Base-by-base conservation (phyloP, 1,140 invertebrate genomes). In the Araneus ventricosus region DNA sequence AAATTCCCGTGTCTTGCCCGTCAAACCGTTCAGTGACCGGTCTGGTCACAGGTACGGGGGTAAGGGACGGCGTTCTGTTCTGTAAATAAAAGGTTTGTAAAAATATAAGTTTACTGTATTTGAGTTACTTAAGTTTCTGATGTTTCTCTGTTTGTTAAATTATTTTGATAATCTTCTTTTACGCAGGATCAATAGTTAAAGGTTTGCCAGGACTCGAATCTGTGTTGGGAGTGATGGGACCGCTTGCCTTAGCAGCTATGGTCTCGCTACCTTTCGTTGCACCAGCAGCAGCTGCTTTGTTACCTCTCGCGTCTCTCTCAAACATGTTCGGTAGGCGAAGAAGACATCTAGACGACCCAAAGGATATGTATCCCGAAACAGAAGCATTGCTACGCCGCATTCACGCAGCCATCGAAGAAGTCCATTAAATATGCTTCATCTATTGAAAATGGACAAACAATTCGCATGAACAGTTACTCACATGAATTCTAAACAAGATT, bases 241-340 rank as follows among this genome's bases (percentile, higher is more conserved):
- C 91, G 4, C 85, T 93, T n/a, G 91, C 91, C n/a, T 41, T 93
- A 17, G 91, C 91, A 7, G 91, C 91, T 8, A 93, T 93, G 91
- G 85, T 93, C 5, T 93, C n/a, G 0, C 30, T 93, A 3, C 91
- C 91, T 14, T 93, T 93, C 27, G 91, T 93, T 22, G 91, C 91
- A 24, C 91, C 91, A 17, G 91, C 91, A 10, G 91, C 91, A 10
- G 91, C 91, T 2, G 91, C 91, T 8, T 80, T 93, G 22, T 7
- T 93, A 14, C 91, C 91, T 20, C 57, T 93, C 8, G 91, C 91
- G 0, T 93, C 91, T 37, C 37, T 93, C 3, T 79, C 91, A n/a
- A 45, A 39, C 6, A 80, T 88, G n/a, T 93, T 93, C 30, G 91
- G 91, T n/a, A 52, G 91, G 20, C 41, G 91, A 10, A 75, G 91